A percentile compares a stretch with the other conserved stretches of the same genome.
phyloP scores from a whole-genome alignment of 2,888 invertebrate genomes.

The Coenonympha arcania region DNA sequence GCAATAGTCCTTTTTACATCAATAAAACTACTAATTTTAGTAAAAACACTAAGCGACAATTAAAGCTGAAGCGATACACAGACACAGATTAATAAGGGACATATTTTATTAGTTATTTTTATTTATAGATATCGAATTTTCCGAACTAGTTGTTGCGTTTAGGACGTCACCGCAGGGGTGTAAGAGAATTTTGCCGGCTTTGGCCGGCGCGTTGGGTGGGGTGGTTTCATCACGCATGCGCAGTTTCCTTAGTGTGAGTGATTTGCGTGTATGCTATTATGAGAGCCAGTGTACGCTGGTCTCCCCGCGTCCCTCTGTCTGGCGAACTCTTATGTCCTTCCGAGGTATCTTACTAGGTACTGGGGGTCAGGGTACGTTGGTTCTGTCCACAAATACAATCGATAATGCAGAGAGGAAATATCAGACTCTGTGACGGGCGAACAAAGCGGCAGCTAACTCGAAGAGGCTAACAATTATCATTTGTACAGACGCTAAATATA shows the following conservation, averaged over 20 bases:
- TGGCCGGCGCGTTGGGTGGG: slow-evolving; percentile 62
- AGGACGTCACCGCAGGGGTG: slow-evolving; percentile 59
- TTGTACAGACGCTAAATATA: slow-evolving; percentile 11
- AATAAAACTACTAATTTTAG: slow-evolving; percentile 26
- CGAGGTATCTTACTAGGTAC: slow-evolving; percentile 41
- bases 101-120: slow-evolving; percentile 34
- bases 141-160: slow-evolving; percentile 64
- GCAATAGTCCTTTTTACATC: slow-evolving; percentile 20
- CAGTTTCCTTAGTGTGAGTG: slow-evolving; percentile 53
- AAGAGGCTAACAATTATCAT: slow-evolving; percentile 33
- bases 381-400: slow-evolving; percentile 63
- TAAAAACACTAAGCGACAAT: slow-evolving; percentile 50
- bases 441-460: slow-evolving; percentile 40
- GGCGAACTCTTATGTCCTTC: slow-evolving; percentile 11
- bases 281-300: slow-evolving; percentile 39
- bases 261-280: slow-evolving; percentile 51
- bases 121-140: slow-evolving; percentile 33
- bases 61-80: slow-evolving; percentile 47
- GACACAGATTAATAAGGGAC: slow-evolving; percentile 35
- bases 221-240: slow-evolving; percentile 60
- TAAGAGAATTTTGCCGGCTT: slow-evolving; percentile 67
- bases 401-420: slow-evolving; percentile 70
- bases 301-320: slow-evolving; percentile 39
- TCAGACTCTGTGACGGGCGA: slow-evolving; percentile 62
- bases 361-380: slow-evolving; percentile 40